Conservation (phyloP, 2,888 invertebrate species). For the Mythimna lalbum region DNA sequence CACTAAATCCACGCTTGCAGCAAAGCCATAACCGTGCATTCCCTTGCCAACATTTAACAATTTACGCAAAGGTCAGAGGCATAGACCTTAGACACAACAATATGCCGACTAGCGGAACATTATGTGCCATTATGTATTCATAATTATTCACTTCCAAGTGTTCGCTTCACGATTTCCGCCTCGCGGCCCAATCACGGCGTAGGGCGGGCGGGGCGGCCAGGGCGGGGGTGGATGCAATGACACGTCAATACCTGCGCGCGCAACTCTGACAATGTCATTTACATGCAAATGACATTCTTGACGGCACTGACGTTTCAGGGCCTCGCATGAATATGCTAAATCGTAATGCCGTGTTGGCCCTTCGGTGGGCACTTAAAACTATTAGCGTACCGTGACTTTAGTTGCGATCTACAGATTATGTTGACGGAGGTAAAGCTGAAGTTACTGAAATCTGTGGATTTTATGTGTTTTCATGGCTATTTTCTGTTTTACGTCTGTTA, state of each 20-base stretch:
- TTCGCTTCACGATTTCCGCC: slow-evolving; percentile 62
- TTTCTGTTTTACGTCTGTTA: too few species aligned
- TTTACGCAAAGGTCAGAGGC: slow-evolving; percentile 16
- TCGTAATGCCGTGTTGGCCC: slow-evolving; percentile 44
- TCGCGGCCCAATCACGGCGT: slow-evolving; percentile 77
- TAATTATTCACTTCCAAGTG: slow-evolving; percentile 62
- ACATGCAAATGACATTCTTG: slow-evolving; percentile 59
- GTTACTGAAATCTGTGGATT: slow-evolving; percentile 12
- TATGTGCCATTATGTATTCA: slow-evolving; percentile 62
- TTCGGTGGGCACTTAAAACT: slow-evolving; percentile 38
- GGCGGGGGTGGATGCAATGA: slow-evolving; percentile 66
- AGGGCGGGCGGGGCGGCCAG: slow-evolving; percentile 80
- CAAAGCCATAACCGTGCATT: slow-evolving; percentile 21
- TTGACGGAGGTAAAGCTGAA: slow-evolving; percentile 8
- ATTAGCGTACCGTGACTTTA: slow-evolving; percentile 41
- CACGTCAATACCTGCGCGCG: slow-evolving; percentile 80
- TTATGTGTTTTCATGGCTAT: neutral
- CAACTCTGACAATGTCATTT: slow-evolving; percentile 63
- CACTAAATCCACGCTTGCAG: neutral
- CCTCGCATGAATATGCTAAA: slow-evolving; percentile 58
- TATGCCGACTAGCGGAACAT: slow-evolving; percentile 41
- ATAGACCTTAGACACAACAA: slow-evolving; percentile 25
- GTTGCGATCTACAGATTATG: slow-evolving; percentile 5
- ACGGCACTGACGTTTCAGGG: slow-evolving; percentile 52
- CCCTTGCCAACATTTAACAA: slow-evolving; percentile 7